Base-by-base conservation (phyloP, 2,113 vertebrate genomes). In the Eudyptes chrysolophus region DNA sequence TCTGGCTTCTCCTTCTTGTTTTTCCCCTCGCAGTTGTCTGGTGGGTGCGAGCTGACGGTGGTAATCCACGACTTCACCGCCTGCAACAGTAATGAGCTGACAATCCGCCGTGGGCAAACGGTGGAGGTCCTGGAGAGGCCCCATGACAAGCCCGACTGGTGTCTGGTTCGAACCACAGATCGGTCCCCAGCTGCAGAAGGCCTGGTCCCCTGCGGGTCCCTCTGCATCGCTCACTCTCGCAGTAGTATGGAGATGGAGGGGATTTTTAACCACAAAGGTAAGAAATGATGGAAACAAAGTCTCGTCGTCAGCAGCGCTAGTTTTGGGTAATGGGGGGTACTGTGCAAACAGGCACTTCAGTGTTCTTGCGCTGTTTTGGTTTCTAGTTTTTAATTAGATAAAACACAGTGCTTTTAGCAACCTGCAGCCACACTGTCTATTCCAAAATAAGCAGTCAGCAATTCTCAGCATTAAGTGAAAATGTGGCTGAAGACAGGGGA, bases 241-340 rank as follows among this genome's bases (percentile, higher is more conserved):
- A 99, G 99, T 20, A 99, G 99, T 88, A 99, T 99, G 99, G 99
- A 99, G 96, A 99, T 99, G 99, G 99, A 99, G 95, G 99, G 99
- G 75, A 99, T 99, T 97, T 99, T 99, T 95, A 99, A 99, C 98
- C 99, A 99, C 98, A 99, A 99, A 99, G 99, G 99, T 99, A 99
- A 96, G 98, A 17, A 38, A 9, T 3, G 19, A 29, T 18, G 29
- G 71, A 34, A 61, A 32, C 1, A 0, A 40, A 54, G 30, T 16
- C 44, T 36, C 0, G 7, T 11, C 1, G 0, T 16, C 78, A 34
- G 34, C 38, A 79, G 57, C 0, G 0, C 1, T 6, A 46, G 46
- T 32, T 91, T 83, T 27, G 52, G 58, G 40, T 61, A 9, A 4
- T 6, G 44, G 60, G 36, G 44, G 29, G 13, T 22, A 5, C 32